Evolutionary conservation across 2,888 invertebrate species (phyloP), one percentile per base, ranked within the genome.

Genomic region (Phortica okadai): DNA sequence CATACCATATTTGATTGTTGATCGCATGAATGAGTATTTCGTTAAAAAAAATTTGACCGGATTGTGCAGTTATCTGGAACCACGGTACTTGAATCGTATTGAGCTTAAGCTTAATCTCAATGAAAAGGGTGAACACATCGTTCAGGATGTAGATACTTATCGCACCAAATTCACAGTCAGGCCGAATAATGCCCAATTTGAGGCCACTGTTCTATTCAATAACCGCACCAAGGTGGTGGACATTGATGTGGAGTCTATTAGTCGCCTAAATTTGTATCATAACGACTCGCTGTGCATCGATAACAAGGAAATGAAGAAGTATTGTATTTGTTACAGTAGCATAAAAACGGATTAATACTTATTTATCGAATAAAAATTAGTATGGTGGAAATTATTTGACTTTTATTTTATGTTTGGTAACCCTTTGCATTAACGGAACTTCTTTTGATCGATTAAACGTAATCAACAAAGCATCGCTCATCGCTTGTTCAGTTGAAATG

Each of bases 201-300:
- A 82, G 25, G 77, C 80, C 16, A 81, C 82, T 1, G 67, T 79
- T 2, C 72, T 11, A 7, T 82, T 76, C 74, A 79, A 80, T 44
- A 62, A 70, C 42, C 58, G 56, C 5, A 77, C 74, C 0, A n/a
- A 42, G 6, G 10, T 21, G 8, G 14, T 74, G 4, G 7, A 62
- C 5, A 64, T 78, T 10, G 42, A 78, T n/a, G 72, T 80, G 42
- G 94, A 93, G 14, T 91, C 92, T 62, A 91, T 95, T 1, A 95
- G 94, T 89, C 91, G 94, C 64, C 84, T 93, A 14, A 93, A 93
- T 84, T 87, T 79, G 21, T 94, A 93, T 83, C 84, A 83, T 14
- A 82, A 87, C 6, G 92, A 93, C 82, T 92, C 93, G 77, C 81
- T 84, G 4, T 94, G 93, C 84, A 91, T 93, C n/a, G 81, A 89